Evolutionary conservation across 2,113 vertebrate genomes (phyloP).

Genomic region (Heloderma charlesbogerti): DNA sequence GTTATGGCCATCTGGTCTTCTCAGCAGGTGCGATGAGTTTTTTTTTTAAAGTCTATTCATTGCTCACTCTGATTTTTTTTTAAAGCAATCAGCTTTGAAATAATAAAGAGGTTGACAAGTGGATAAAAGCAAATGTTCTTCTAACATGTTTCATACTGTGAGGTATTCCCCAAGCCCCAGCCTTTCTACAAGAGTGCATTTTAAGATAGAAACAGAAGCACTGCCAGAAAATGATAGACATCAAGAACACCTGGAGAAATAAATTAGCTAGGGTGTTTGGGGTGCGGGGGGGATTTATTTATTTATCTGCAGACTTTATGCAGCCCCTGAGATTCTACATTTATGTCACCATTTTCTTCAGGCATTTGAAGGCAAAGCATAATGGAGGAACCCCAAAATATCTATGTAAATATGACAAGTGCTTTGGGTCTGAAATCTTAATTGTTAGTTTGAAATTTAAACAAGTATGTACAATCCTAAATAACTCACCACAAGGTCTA

Average conservation of each 20-base stretch:
- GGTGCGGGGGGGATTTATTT: not conserved
- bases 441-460: not conserved
- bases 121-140: slow-evolving; percentile 32
- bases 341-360: not conserved
- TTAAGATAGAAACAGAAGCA: slow-evolving; percentile 17
- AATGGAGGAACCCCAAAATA: not conserved
- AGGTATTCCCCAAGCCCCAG: not conserved
- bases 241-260: slow-evolving; percentile 6
- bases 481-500: not conserved
- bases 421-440: not conserved
- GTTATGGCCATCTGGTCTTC: slow-evolving; percentile 26
- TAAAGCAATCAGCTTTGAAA: not conserved
- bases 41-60: slow-evolving; percentile 40
- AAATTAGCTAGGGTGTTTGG: not conserved
- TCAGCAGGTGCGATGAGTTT: not conserved
- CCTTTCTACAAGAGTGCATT: not conserved
- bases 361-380: not conserved
- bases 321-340: not conserved
- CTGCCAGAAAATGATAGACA: not conserved
- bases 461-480: not conserved
- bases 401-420: not conserved
- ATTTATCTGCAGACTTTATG: not conserved
- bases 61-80: slow-evolving; percentile 28
- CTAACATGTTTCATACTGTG: slow-evolving; percentile 2
- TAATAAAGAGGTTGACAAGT: slow-evolving; percentile 26